phyloP scores from a whole-genome alignment of 2,113 vertebrate species.

The Xiphorhynchus elegans region DNA sequence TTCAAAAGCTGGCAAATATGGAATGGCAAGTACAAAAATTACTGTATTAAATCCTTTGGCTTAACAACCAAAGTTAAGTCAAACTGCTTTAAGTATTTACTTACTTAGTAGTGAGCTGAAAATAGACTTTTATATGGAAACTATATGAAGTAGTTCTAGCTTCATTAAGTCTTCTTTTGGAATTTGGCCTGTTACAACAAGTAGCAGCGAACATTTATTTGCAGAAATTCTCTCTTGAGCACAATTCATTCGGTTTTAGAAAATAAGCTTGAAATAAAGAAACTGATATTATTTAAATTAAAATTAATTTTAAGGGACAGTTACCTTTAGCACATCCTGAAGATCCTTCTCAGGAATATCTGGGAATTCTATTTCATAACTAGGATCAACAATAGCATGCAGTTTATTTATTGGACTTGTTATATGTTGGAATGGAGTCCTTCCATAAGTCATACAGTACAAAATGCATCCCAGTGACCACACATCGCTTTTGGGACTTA shows the following conservation, averaged over 20 bases:
- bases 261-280: background rate
- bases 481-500: slow-evolving; percentile 95
- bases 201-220: background rate
- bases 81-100: background rate
- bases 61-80: background rate
- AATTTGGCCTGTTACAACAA: background rate
- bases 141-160: background rate
- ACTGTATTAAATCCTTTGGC: background rate
- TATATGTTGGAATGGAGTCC: slow-evolving; percentile 95
- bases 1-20: background rate
- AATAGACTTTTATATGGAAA: background rate
- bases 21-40: background rate
- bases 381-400: slow-evolving; percentile 91
- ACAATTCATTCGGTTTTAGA: background rate
- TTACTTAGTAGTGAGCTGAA: background rate
- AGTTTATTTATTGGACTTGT: slow-evolving; percentile 92
- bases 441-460: slow-evolving; percentile 96
- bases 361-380: slow-evolving; percentile 88
- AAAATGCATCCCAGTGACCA: slow-evolving; percentile 98
- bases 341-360: slow-evolving; percentile 92
- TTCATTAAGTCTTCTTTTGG: background rate
- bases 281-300: background rate
- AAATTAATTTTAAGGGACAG: background rate
- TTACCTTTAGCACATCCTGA: slow-evolving; percentile 92
- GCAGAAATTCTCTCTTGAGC: background rate